Base-by-base conservation (phyloP, 2,113 vertebrate genomes). In the Vimba vimba region DNA sequence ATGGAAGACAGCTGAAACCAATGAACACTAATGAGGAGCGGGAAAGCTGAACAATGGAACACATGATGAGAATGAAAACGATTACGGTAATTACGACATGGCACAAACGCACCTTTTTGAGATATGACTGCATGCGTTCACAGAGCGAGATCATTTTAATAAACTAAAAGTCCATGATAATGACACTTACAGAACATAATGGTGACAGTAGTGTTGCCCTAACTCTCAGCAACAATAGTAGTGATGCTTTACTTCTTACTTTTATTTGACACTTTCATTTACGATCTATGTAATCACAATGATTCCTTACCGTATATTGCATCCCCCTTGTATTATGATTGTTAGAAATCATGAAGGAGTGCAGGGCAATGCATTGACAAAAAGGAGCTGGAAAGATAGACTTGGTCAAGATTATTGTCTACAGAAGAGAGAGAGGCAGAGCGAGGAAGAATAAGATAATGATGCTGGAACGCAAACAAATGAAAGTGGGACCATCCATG, bases 401-500 rank as follows among this genome's bases (percentile, higher is more conserved):
- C 83, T 60, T 47, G 69, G 55, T 79, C 27, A 83, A 82, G 69
- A 21, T 74, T 11, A 69, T 57, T 62, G 36, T 52, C 27, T 83
- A 57, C 59, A 52, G 50, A 60, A 12, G 68, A 52, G 10, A 50
- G 45, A 84, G 8, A 9, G 21, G 11, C 45, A 15, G 68, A 85
- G 66, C 0, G 2, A 82, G 62, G 55, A 11, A 68, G 71, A 75
- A 87, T 11, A 57, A 23, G n/a, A 69, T 68, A 82, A 69, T 82
- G 64, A 73, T 59, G 62, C 66, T 83, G 64, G 55, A 57, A 74
- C 33, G 50, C 73, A 78, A 52, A 85, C 83, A 89, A 87, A 87
- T 64, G 8, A 30, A 85, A 45, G 87, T 73, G 21, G 43, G 52
- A 25, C 39, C 27, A 27, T 62, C 12, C 12, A 12, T 59, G 25